Evolutionary conservation across 2,797 vertebrate species (phyloP), one percentile per base, ranked within the genome.

Genomic region (Melanotaenia nigrans): DNA sequence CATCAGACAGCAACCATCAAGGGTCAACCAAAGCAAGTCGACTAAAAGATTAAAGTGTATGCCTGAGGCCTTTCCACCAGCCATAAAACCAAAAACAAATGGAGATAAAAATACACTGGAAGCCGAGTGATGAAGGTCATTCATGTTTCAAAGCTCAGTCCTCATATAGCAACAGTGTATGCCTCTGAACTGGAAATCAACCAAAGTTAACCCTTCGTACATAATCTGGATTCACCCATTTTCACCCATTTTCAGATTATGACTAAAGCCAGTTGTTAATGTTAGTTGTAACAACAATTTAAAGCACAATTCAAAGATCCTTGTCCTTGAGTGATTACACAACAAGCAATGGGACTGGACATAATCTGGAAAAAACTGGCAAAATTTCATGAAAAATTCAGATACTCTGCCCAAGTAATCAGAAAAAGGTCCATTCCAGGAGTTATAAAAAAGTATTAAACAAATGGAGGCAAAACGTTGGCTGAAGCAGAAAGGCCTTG

Each of bases 111-210:
- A 86, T 70, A 73, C 35, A 73, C 56, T 58, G 57, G 62, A 66
- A 51, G 84, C 33, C 68, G 61, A 60, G 83, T 81, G 73, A 65
- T 38, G 55, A 89, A 89, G 77, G 82, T 76, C 77, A 76, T 73
- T 73, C 62, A 49, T 63, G 68, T 61, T 80, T 68, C 53, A 72
- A 61, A 73, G 68, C 38, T 63, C 13, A 60, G 40, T 53, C 28
- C 35, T 45, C 28, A 12, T 30, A 65, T 5, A 32, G 36, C 30
- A 68, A 12, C 16, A 38, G 4, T 45, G 20, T 28, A 25, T 12
- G 14, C 22, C 4, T 12, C 22, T 24, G 24, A 24, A 9, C 51
- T 53, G 22, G 25, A 53, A 51, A 53, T 25, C 51, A 12, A 25
- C 24, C 24, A 25, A 22, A 22, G 18, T 8, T 2, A 3, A 4